Evolutionary conservation across 2,113 vertebrate species (phyloP), one percentile per base, ranked within the genome.

Genomic region (Notothenia coriiceps): DNA sequence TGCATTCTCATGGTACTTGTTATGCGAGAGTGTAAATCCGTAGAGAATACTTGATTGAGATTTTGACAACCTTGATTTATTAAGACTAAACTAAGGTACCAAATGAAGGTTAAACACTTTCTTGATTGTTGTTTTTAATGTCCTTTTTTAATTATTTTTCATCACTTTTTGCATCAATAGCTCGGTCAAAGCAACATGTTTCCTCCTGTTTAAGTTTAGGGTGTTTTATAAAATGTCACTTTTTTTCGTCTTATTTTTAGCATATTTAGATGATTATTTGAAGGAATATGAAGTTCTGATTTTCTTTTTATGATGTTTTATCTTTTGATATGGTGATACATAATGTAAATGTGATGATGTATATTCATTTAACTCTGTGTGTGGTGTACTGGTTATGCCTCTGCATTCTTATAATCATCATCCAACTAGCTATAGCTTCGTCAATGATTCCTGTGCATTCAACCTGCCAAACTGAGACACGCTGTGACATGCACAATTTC

Each of bases 351-450:
- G 33, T 43, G 61, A 40, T 70, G 70, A 71, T 82, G 56, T 35
- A 2, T 44, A 15, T 20, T 64, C 11, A 46, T 72, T 66, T 49
- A 77, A n/a, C 59, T 71, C 52, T 63, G 76, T 57, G 29, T 72
- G 17, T 49, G 85, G 74, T 84, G 22, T 90, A 86, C 86, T 82
- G 90, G 82, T 83, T 83, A 89, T 71, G 50, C 86, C 79, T 18
- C 54, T 73, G 49, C 80, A 79, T 60, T 77, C 4, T 8, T 85
- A 52, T 80, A 70, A 83, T 79, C 77, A 77, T 70, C 70, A 25
- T 68, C 61, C 25, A 64, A 15, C 22, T 33, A 61, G 10, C 51
- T 67, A 12, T 63, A 72, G 67, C 55, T 74, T 79, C 71, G 35
- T 81, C 2, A 83, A 22, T 86, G 72, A 78, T 79, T 86, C 15